Conservation (phyloP, 2,113 vertebrate species). For the Chlorocebus sabaeus region DNA sequence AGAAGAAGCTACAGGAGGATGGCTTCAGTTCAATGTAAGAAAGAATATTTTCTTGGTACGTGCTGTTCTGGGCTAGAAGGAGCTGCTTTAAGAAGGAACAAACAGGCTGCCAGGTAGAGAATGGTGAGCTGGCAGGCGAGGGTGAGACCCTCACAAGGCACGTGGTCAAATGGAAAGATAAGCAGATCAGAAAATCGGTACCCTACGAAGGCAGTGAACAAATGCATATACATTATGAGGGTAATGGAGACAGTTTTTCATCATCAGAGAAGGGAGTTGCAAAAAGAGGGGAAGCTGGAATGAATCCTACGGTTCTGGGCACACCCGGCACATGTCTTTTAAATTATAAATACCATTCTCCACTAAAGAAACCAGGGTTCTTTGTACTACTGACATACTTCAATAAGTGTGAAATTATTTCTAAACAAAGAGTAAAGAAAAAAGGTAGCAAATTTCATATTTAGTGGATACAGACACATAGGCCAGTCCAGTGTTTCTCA, state of each 20-base stretch:
- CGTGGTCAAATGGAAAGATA: neutral
- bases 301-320: neutral
- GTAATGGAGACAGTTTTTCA: neutral
- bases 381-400: neutral
- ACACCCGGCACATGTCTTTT: neutral
- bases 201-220: neutral
- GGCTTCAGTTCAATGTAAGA: neutral
- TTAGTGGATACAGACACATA: neutral
- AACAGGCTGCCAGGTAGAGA: neutral
- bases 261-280: neutral
- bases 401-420: neutral
- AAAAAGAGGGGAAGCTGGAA: neutral
- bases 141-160: neutral
- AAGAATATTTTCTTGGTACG: neutral
- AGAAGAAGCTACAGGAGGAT: neutral
- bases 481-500: neutral
- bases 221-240: neutral
- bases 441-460: neutral
- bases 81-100: neutral
- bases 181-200: neutral
- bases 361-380: neutral
- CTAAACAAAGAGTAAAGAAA: neutral
- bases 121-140: neutral
- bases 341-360: constrained; percentile 3
- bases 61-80: neutral